Conservation (phyloP, 2,113 vertebrate species). For the Cephalopterus ornatus region DNA sequence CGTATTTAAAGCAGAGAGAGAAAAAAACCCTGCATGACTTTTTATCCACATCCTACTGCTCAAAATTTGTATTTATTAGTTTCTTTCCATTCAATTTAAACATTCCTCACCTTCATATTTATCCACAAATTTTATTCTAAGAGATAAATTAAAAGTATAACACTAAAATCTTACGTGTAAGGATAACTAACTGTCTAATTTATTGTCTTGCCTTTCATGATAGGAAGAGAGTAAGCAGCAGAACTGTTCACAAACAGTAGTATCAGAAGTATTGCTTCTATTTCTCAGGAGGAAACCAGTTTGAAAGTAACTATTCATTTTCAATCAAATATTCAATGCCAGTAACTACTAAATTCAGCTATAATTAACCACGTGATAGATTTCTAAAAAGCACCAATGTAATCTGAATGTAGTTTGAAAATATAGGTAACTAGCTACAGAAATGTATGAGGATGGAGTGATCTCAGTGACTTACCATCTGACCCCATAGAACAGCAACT, state of each 20-base stretch:
- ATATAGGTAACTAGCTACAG: neutral
- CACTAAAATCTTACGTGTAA: neutral
- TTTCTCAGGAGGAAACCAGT: neutral
- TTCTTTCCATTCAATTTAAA: neutral
- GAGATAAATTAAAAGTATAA: neutral
- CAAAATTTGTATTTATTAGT: neutral
- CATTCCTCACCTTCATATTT: neutral
- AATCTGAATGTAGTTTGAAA: neutral
- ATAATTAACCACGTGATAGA: neutral
- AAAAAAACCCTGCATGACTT: accelerated
- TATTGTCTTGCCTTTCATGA: neutral
- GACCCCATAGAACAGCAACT: conserved; percentile 1
- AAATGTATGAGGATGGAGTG: neutral
- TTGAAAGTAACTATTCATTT: neutral
- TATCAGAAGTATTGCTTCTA: neutral
- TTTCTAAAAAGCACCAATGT: neutral
- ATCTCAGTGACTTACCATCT: conserved; percentile 64
- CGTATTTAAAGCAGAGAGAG: neutral
- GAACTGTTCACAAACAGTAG: neutral
- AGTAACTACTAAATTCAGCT: neutral
- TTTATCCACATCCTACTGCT: neutral
- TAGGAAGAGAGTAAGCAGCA: neutral
- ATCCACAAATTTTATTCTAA: neutral
- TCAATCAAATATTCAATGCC: neutral
- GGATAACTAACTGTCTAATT: neutral